Conservation (phyloP, 2,113 vertebrate species). For the Saguinus midas region DNA sequence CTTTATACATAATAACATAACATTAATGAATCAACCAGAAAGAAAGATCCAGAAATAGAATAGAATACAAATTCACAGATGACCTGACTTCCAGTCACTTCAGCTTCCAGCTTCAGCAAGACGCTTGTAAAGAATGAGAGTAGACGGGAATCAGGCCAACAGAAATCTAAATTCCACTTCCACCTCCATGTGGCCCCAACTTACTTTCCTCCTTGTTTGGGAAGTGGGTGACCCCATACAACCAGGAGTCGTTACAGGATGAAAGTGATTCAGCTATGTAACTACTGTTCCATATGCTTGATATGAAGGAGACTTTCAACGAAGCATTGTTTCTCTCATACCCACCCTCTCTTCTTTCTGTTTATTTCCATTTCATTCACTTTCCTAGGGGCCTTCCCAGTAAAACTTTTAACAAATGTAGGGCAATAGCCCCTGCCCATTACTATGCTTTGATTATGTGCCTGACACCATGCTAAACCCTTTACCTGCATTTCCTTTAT, state of each 20-base stretch:
- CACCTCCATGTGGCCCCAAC: background rate
- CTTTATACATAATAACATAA: background rate
- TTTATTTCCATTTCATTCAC: constrained; percentile 3
- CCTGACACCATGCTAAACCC: background rate
- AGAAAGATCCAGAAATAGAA: too few relatives aligned
- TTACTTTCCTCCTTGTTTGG: background rate
- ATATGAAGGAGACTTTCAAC: background rate
- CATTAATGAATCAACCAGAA: constrained; percentile 34
- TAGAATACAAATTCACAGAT: background rate
- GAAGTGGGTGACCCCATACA: background rate
- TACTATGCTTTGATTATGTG: background rate
- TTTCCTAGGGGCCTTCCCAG: background rate
- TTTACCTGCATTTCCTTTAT: background rate
- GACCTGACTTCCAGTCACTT: background rate
- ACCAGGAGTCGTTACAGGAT: background rate
- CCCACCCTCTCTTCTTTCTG: background rate
- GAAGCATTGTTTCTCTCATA: background rate
- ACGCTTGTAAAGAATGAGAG: background rate
- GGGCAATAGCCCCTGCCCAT: background rate
- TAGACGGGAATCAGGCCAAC: background rate
- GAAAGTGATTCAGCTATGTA: background rate
- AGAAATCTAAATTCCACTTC: background rate
- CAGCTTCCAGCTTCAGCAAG: background rate
- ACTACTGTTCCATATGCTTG: background rate
- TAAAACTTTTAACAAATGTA: background rate